These are phyloP conservation scores for Gobius niger DNA, from an alignment of 2,113 vertebrate genomes.

Conservation along the genomic window DNA sequence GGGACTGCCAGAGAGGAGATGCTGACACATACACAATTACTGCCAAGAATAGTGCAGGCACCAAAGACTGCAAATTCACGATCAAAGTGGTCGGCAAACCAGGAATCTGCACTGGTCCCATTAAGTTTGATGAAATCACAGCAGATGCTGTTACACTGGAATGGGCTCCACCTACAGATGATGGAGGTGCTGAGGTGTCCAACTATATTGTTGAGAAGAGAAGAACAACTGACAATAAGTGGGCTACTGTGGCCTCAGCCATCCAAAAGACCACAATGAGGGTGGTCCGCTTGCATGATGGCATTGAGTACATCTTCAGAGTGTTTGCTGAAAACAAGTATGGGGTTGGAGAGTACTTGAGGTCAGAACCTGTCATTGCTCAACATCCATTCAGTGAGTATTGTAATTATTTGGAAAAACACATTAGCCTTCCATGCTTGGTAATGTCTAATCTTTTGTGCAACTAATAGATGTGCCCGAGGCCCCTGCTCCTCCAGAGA, in stretches of 20 bases:
- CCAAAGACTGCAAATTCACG: conserved; percentile 86
- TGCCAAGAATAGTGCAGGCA: conserved; percentile 85
- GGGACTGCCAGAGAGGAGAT: conserved; percentile 91
- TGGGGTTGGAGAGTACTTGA: conserved; percentile 91
- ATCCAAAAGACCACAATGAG: conserved; percentile 95
- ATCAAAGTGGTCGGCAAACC: conserved; percentile 96
- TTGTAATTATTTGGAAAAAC: neutral
- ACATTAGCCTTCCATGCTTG: neutral
- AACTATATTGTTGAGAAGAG: conserved; percentile 98
- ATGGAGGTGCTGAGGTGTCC: conserved; percentile 95
- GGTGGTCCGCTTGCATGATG: conserved; percentile 93
- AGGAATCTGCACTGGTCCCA: conserved; percentile 91
- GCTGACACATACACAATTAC: conserved; percentile 88
- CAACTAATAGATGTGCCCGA: conserved; percentile 89
- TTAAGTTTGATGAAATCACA: conserved; percentile 95
- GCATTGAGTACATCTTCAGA: conserved; percentile 92
- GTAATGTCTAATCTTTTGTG: neutral
- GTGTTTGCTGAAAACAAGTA: conserved; percentile 98
- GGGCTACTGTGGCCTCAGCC: conserved; percentile 93
- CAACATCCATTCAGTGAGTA: conserved; percentile 96
- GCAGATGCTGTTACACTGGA: conserved; percentile 93
- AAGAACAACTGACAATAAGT: conserved; percentile 91
- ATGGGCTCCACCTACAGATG: conserved; percentile 91
- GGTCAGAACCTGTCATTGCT: conserved; percentile 90
- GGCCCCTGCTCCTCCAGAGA: conserved; percentile 90